phyloP scores from a whole-genome alignment of 1,140 invertebrate genomes.

The Drosophila bifasciata region DNA sequence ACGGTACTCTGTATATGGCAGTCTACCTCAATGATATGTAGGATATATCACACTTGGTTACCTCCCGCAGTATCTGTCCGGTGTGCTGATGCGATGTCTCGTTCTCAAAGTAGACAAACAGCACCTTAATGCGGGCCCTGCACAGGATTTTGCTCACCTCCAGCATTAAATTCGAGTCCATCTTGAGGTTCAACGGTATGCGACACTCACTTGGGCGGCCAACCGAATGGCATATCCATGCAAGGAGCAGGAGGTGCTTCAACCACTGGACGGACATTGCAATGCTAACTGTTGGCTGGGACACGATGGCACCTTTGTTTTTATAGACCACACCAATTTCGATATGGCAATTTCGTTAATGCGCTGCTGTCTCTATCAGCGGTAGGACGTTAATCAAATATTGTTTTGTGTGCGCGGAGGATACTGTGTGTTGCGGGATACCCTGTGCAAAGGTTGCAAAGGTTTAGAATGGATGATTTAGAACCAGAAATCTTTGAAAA shows the following conservation, averaged over 20 bases:
- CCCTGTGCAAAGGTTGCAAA: slow-evolving; percentile 1
- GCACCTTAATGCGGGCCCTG: slow-evolving; percentile 50
- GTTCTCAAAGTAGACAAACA: slow-evolving; percentile 77
- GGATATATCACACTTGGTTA: slow-evolving; percentile 74
- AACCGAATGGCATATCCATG: background rate
- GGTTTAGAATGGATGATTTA: background rate
- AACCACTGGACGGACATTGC: slow-evolving; percentile 31
- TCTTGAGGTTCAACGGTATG: slow-evolving; percentile 16
- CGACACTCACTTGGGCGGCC: background rate
- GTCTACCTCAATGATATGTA: slow-evolving; percentile 66
- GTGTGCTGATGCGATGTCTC: slow-evolving; percentile 60
- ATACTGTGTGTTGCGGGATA: no score
- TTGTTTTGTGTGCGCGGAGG: slow-evolving; percentile 9
- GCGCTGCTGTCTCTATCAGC: slow-evolving; percentile 28
- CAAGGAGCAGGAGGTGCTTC: slow-evolving; percentile 10
- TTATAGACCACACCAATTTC: slow-evolving; percentile 49
- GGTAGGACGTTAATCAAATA: slow-evolving; percentile 47
- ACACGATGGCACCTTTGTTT: slow-evolving; percentile 38
- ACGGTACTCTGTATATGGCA: background rate
- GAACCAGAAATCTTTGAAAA: no score
- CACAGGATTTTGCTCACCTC: slow-evolving; percentile 56
- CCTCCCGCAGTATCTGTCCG: slow-evolving; percentile 59
- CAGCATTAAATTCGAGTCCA: slow-evolving; percentile 39
- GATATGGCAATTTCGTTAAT: slow-evolving; percentile 57
- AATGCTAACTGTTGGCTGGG: slow-evolving; percentile 19